Base-by-base conservation (phyloP, 2,113 vertebrate genomes). In the Erinaceus europaeus region DNA sequence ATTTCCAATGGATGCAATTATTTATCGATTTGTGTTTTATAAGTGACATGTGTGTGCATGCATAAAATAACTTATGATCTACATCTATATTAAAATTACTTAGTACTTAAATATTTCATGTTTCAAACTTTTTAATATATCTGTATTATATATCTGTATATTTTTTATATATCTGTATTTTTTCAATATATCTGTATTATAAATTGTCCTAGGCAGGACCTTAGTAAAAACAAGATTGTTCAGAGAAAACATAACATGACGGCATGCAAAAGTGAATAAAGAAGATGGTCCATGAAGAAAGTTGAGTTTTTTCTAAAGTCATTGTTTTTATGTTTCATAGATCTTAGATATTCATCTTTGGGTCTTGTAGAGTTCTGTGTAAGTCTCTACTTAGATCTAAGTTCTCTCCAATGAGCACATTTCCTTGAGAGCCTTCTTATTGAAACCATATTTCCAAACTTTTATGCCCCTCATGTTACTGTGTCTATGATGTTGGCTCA, bases 391-490 rank as follows among this genome's bases (percentile, higher is more conserved):
- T 59, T 80, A 86, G 88, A 89, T 73, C 86, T 89, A 87, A 93
- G 90, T 90, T 84, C 91, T 90, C 90, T 93, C 40, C 72, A 92
- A 76, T 68, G 50, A 59, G 89, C 92, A 91, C 72, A 88, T 84
- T 94, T 93, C 87, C 92, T 93, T 94, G 85, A 93, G 89, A 92
- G 90, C 38, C 32, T 71, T 93, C 85, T 95, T 94, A 95, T 93
- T 94, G 68, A 94, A 95, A 92, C 79, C 93, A 96, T 75, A 95
- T 95, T 96, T 94, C 73, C 88, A 94, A n/a, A 88, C 72, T 87
- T 90, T 81, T 61, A 91, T 73, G 52, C 91, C 59, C 25, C 74
- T 93, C 65, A 42, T 76, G 68, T 93, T 93, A 50, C 85, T 85
- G 72, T 94, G 89, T 89, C 93, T 93, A 67, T 0, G 32, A 68